A percentile compares a stretch with the other conserved stretches of the same genome.
Evolutionary conservation across 2,113 vertebrate genomes (phyloP).

Genomic region (Oplegnathus fasciatus): DNA sequence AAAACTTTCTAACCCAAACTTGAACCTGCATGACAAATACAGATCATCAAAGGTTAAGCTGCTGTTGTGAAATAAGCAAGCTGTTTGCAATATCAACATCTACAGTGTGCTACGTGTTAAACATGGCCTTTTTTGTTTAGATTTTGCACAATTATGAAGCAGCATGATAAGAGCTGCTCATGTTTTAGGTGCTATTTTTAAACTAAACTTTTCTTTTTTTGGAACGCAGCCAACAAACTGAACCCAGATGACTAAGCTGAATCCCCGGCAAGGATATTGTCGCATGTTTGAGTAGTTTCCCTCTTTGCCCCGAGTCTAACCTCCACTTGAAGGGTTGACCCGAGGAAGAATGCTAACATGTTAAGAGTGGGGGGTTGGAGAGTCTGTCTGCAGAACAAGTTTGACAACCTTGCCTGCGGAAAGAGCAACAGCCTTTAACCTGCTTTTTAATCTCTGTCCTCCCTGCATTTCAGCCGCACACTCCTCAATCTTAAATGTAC

Average conservation of each 20-base stretch:
- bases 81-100: neutral
- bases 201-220: slow-evolving; percentile 14
- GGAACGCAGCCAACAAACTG: slow-evolving; percentile 13
- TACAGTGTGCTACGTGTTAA: neutral
- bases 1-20: slow-evolving; percentile 27
- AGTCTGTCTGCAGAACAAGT: slow-evolving; percentile 71
- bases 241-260: neutral
- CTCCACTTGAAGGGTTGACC: slow-evolving; percentile 72
- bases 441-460: slow-evolving; percentile 76
- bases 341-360: slow-evolving; percentile 76
- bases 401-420: slow-evolving; percentile 64
- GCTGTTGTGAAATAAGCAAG: neutral
- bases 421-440: slow-evolving; percentile 71
- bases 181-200: slow-evolving; percentile 32
- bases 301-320: slow-evolving; percentile 67
- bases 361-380: slow-evolving; percentile 61
- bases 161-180: neutral
- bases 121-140: neutral
- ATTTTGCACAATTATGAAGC: slow-evolving; percentile 7
- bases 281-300: slow-evolving; percentile 53
- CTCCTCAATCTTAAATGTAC: slow-evolving; percentile 44
- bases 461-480: slow-evolving; percentile 61
- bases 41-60: neutral
- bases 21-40: slow-evolving; percentile 5
- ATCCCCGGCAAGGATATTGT: slow-evolving; percentile 26